Conservation (phyloP, 2,888 invertebrate genomes). For the Rhagophthalmus giganteus region DNA sequence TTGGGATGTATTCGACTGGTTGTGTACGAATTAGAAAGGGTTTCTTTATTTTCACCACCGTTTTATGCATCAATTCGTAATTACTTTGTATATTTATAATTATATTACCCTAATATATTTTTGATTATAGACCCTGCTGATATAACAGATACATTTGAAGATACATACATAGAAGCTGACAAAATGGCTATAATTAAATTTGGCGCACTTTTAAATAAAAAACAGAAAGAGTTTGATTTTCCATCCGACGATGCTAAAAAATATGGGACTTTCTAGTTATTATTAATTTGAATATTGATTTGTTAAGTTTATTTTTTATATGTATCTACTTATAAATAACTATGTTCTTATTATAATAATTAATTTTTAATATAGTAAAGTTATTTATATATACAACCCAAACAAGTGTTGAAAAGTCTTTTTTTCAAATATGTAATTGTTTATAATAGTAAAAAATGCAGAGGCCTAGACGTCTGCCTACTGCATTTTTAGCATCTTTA, state of each 20-base stretch:
- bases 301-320: not conserved
- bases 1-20: constrained; percentile 60
- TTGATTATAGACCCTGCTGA: constrained; percentile 51
- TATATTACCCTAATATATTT: too few relatives aligned
- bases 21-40: constrained; percentile 46
- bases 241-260: constrained; percentile 51
- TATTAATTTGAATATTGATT: not conserved
- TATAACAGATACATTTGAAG: constrained; percentile 57
- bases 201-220: constrained; percentile 62
- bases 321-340: too few relatives aligned
- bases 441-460: too few relatives aligned
- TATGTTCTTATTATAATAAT: too few relatives aligned
- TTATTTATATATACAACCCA: too few relatives aligned
- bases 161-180: constrained; percentile 57
- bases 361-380: too few relatives aligned
- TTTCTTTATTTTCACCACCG: constrained; percentile 59
- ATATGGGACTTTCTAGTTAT: constrained; percentile 17
- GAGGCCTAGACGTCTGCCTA: too few relatives aligned
- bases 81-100: too few relatives aligned
- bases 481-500: too few relatives aligned
- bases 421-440: too few relatives aligned
- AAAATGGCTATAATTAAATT: constrained; percentile 59
- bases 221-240: constrained; percentile 42
- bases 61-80: constrained; percentile 31
- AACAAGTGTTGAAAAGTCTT: too few relatives aligned